Percentiles rank a stretch among this genome's conserved stretches.
Evolutionary conservation across 2,888 invertebrate species (phyloP).

Genomic region (Drosophila neotestacea): DNA sequence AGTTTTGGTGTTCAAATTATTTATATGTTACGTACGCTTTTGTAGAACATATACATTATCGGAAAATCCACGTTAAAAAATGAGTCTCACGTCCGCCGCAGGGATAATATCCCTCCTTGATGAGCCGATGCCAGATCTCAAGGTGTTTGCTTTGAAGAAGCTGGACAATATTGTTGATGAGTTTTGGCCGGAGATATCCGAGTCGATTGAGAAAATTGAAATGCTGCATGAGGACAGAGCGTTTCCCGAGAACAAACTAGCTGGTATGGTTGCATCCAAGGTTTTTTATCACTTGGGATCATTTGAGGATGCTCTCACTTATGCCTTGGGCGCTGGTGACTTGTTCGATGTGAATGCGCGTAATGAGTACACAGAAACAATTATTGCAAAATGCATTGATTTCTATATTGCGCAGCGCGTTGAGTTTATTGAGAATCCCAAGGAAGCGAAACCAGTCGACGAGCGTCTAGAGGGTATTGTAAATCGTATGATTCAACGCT

Average conservation of each 20-base stretch:
- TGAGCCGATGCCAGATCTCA: conserved; percentile 96
- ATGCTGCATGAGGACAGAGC: conserved; percentile 96
- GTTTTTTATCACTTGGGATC: conserved; percentile 99
- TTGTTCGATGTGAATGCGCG: conserved; percentile 97
- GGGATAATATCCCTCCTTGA: conserved; percentile 98
- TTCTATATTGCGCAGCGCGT: conserved; percentile 96
- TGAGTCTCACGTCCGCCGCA: conserved; percentile 89
- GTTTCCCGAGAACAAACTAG: conserved; percentile 95
- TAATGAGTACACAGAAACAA: conserved; percentile 98
- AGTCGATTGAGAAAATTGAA: conserved; percentile 98
- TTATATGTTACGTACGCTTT: conserved; percentile 41
- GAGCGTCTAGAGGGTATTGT: conserved; percentile 96
- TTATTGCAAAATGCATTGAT: conserved; percentile 98
- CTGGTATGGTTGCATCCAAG: conserved; percentile 98
- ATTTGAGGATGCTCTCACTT: conserved; percentile 98
- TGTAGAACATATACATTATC: conserved; percentile 57
- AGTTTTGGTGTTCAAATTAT: conserved; percentile 30
- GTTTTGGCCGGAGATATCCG: conserved; percentile 99
- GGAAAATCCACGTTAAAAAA: conserved; percentile 72
- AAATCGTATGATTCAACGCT: conserved; percentile 98
- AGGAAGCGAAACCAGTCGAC: conserved; percentile 90
- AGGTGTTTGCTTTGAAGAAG: conserved; percentile 96
- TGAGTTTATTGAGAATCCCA: conserved; percentile 89
- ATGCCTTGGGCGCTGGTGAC: conserved; percentile 97
- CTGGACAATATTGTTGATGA: conserved; percentile 97